Conservation (phyloP, 2,113 vertebrate genomes). For the Grammomys surdaster region DNA sequence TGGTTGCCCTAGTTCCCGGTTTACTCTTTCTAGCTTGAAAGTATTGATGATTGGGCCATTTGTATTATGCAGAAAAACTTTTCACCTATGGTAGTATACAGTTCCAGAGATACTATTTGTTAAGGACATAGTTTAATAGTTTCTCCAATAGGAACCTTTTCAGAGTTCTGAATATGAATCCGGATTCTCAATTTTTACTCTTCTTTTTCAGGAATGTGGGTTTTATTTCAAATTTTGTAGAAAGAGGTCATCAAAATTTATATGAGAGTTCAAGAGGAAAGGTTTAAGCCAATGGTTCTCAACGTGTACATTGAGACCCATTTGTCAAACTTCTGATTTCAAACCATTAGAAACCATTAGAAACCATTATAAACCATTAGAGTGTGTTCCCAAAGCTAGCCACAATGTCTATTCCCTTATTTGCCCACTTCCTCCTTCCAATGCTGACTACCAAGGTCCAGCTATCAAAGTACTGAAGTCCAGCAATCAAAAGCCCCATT, state of each 20-base stretch:
- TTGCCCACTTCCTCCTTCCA: too few relatives aligned
- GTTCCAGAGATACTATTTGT: slow-evolving; percentile 33
- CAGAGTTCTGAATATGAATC: slow-evolving; percentile 43
- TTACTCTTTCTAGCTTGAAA: slow-evolving; percentile 20
- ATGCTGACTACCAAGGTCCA: too few relatives aligned
- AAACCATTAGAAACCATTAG: too few relatives aligned
- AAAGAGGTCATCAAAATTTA: slow-evolving; percentile 30
- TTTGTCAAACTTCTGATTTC: neutral
- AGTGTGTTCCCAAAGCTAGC: too few relatives aligned
- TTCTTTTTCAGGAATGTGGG: slow-evolving; percentile 46
- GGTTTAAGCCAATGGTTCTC: neutral
- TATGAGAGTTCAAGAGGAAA: slow-evolving; percentile 21
- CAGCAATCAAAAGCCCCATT: too few relatives aligned
- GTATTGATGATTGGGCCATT: neutral
- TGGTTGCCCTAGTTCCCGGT: neutral
- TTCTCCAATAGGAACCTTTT: slow-evolving; percentile 37
- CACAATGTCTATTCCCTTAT: too few relatives aligned
- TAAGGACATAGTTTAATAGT: slow-evolving; percentile 37
- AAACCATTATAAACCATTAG: too few relatives aligned
- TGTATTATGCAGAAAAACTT: slow-evolving; percentile 22
- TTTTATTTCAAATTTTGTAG: slow-evolving; percentile 54
- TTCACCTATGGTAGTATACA: neutral
- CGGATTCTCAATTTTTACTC: neutral
- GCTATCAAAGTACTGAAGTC: too few relatives aligned
- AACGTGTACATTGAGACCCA: neutral